Evolutionary conservation across 2,888 invertebrate species (phyloP), one percentile per base, ranked within the genome.

Genomic region (Oscheius onirici): DNA sequence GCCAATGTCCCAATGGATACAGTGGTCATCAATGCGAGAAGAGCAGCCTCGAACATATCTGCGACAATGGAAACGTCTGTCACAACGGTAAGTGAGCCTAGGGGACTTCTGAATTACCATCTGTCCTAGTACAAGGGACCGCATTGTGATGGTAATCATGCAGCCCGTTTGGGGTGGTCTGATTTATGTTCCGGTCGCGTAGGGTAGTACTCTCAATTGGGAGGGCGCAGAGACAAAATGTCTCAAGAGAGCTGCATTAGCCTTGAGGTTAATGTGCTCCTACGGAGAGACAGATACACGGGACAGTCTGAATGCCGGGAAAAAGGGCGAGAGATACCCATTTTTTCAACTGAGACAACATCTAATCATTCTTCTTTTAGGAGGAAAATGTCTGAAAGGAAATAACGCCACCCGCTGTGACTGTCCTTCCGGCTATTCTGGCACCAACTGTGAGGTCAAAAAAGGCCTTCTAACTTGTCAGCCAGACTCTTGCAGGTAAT

Each of bases 261-360:
- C 69, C 69, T 69, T 69, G 69, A 69, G 69, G 69, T 69, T 69
- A 69, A 69, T 69, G 69, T 57, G 69, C 69, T 69, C 41, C 51
- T 57, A 57, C 49, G 60, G 60, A 40, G 67, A 54, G 55, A 41
- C 54, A 22, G n/a, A 20, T 55, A n/a, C 17, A 28, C 22, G 8
- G 58, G 44, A 51, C 34, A 34, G 34, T 34, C 34, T 34, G 34
- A 34, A 34, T 34, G 5, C 49, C 44, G 34, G 43, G 6, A 24
- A 63, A 43, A 44, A 46, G 26, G n/a, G 8, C 34, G 8, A 34
- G 34, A 34, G 34, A 34, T 8, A 6, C 34, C 34, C 34, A 34
- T 34, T 34, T 6, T 34, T 34, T 34, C 3, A 34, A 3, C 34
- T 34, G 34, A 6, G 15, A 34, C 40, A 26, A 40, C 22, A 40